Evolutionary conservation across 2,888 invertebrate genomes (phyloP).

Genomic region (Sesia apiformis): DNA sequence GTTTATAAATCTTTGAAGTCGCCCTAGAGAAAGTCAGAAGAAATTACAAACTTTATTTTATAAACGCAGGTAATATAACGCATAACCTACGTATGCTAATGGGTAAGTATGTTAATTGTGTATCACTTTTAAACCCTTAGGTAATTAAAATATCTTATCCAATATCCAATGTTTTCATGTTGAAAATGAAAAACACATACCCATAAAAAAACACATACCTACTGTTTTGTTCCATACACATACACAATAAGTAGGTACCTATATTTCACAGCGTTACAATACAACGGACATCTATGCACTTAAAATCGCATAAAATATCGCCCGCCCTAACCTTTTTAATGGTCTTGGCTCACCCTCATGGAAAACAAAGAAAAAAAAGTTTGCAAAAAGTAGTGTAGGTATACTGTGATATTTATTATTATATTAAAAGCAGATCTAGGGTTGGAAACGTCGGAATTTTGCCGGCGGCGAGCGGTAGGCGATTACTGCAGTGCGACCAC

Average conservation of each 20-base stretch:
- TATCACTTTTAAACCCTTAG: no score
- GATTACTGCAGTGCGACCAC: slow-evolving; percentile 58
- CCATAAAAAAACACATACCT: no score
- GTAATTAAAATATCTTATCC: no score
- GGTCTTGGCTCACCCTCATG: slow-evolving; percentile 52
- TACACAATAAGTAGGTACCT: not conserved
- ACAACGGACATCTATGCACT: slow-evolving; percentile 43
- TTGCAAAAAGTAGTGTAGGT: slow-evolving; percentile 53
- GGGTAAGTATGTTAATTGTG: no score
- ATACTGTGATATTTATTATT: slow-evolving; percentile 65
- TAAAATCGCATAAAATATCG: slow-evolving; percentile 71
- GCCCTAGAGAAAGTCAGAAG: no score
- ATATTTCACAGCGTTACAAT: slow-evolving; percentile 38
- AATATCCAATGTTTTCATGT: no score
- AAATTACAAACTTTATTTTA: no score
- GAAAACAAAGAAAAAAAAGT: slow-evolving; percentile 59
- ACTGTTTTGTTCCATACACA: not conserved
- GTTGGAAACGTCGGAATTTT: slow-evolving; percentile 36
- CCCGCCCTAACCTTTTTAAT: slow-evolving; percentile 67
- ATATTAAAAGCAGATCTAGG: slow-evolving; percentile 66
- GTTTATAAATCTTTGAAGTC: no score
- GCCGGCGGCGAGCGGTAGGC: slow-evolving; percentile 49
- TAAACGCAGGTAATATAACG: no score
- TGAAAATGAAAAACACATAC: no score
- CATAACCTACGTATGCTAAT: no score